Evolutionary conservation across 92 coral and sea anemone genomes (phyloP).

Genomic region (Porites evermanni): DNA sequence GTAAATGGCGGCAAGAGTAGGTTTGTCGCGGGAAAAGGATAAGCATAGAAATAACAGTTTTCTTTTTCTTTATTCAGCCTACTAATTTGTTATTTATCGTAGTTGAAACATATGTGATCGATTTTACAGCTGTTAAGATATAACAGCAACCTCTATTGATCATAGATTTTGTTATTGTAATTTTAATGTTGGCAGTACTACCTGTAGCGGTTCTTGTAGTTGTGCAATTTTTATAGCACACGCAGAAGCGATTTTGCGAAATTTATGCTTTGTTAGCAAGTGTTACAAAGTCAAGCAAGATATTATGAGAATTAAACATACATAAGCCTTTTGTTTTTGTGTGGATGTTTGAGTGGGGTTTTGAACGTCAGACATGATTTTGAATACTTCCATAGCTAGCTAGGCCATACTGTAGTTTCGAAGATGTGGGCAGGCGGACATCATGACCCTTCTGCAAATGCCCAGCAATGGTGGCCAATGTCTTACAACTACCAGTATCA

Average conservation of each 20-base stretch:
- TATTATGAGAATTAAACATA: slow-evolving; percentile 25
- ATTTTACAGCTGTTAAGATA: no score
- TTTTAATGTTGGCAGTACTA: background rate
- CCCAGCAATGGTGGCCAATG: slow-evolving; percentile 98
- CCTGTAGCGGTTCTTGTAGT: background rate
- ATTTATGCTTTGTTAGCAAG: background rate
- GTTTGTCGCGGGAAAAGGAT: slow-evolving; percentile 1
- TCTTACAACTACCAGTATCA: slow-evolving; percentile 91
- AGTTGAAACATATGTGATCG: no score
- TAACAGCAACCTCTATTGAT: no score
- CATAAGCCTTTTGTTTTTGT: slow-evolving; percentile 19
- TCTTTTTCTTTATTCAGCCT: background rate
- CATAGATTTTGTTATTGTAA: no score
- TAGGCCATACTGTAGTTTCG: slow-evolving; percentile 56
- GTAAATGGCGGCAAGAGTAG: slow-evolving; percentile 10
- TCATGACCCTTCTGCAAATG: slow-evolving; percentile 70
- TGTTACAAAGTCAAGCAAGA: background rate
- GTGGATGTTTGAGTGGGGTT: slow-evolving; percentile 40
- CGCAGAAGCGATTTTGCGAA: background rate
- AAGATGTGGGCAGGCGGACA: slow-evolving; percentile 98
- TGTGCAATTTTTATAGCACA: slow-evolving; percentile 14
- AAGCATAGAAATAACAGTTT: background rate
- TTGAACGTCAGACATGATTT: slow-evolving; percentile 51
- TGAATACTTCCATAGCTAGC: slow-evolving; percentile 74
- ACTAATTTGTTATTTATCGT: background rate